Percentiles rank a stretch among this genome's conserved stretches.
Evolutionary conservation across 2,113 vertebrate genomes (phyloP).

Genomic region (Formicarius rufipectus): DNA sequence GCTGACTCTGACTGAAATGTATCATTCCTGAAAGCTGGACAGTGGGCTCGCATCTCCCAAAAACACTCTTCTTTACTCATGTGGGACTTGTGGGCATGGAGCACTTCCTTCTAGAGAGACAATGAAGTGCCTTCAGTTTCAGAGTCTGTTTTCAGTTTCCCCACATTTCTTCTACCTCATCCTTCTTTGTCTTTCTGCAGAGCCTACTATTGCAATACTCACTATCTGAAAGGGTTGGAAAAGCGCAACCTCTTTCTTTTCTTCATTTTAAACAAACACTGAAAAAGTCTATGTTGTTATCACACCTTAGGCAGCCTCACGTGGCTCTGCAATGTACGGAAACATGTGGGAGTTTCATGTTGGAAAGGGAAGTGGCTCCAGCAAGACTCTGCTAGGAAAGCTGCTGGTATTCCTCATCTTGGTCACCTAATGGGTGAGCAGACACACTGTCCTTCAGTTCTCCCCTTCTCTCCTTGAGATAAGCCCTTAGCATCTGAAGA

Average conservation of each 20-base stretch:
- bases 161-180: background rate
- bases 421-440: rapidly evolving
- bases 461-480: background rate
- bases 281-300: background rate
- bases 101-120: background rate
- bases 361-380: background rate
- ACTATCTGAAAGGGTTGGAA: background rate
- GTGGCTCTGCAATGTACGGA: rapidly evolving
- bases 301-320: background rate
- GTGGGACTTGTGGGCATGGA: rapidly evolving
- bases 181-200: background rate
- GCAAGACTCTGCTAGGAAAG: background rate
- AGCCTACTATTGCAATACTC: background rate
- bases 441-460: background rate
- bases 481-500: background rate
- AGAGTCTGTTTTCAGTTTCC: background rate
- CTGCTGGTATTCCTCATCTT: background rate
- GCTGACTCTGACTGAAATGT: background rate
- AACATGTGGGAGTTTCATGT: background rate
- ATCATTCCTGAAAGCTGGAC: background rate
- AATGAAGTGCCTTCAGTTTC: background rate
- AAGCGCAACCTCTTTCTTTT: background rate
- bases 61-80: background rate
- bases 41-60: background rate
- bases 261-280: background rate